phyloP scores from a whole-genome alignment of 2,888 invertebrate genomes.

The Masnerella sp. region DNA sequence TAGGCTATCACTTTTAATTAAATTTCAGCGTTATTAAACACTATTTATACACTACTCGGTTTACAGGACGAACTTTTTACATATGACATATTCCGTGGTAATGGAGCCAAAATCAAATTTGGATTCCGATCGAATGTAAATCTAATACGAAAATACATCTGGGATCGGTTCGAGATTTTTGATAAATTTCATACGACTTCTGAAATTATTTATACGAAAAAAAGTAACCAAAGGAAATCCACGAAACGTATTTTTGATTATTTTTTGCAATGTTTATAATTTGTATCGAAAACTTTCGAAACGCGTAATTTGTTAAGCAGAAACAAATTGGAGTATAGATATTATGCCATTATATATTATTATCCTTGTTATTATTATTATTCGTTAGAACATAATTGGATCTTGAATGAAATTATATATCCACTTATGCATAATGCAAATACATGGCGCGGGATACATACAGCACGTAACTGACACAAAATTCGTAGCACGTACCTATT shows the following conservation, averaged over 20 bases:
- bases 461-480: constrained; percentile 51
- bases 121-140: neutral
- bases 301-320: neutral
- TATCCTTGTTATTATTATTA: constrained; percentile 31
- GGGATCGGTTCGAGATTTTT: too few relatives aligned
- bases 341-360: constrained; percentile 12
- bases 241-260: too few relatives aligned
- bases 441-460: constrained; percentile 35
- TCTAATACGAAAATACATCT: neutral
- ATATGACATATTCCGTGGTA: too few relatives aligned
- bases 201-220: too few relatives aligned
- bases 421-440: constrained; percentile 53
- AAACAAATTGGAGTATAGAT: constrained; percentile 15
- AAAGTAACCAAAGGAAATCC: too few relatives aligned
- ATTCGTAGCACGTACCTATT: constrained; percentile 57
- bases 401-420: constrained; percentile 50
- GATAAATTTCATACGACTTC: too few relatives aligned
- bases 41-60: too few relatives aligned
- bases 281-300: neutral
- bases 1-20: too few relatives aligned
- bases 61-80: too few relatives aligned
- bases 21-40: too few relatives aligned
- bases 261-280: too few relatives aligned
- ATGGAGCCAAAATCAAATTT: neutral
- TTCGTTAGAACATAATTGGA: constrained; percentile 31